Evolutionary conservation across 2,113 vertebrate species (phyloP).

Genomic region (Enhydra lutris): DNA sequence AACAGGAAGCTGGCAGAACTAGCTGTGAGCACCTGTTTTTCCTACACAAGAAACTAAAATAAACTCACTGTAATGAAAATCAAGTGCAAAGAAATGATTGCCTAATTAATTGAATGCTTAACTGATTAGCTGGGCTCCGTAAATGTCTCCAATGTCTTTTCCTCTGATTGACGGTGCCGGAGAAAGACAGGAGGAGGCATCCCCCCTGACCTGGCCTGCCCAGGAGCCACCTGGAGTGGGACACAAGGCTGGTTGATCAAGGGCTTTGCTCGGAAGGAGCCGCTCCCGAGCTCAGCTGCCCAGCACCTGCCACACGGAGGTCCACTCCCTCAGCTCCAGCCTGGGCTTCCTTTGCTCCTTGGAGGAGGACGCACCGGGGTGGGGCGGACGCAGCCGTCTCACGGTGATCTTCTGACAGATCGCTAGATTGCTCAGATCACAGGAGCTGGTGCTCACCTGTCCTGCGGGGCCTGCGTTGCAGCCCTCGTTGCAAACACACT

Average conservation of each 20-base stretch:
- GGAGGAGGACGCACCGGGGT: neutral
- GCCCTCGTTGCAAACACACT: rapidly evolving
- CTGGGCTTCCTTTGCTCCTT: neutral
- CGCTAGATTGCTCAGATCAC: rapidly evolving
- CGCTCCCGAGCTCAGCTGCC: rapidly evolving
- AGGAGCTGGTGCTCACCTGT: rapidly evolving
- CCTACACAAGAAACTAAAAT: constrained; percentile 61
- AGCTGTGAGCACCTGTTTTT: constrained; percentile 56
- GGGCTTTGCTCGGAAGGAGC: rapidly evolving
- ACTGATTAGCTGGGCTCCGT: constrained; percentile 20
- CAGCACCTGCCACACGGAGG: rapidly evolving
- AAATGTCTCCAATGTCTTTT: neutral
- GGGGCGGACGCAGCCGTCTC: neutral
- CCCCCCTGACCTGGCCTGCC: neutral
- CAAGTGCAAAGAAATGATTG: constrained; percentile 36
- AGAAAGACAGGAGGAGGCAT: neutral
- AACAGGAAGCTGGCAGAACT: constrained; percentile 50
- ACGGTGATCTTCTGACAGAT: neutral
- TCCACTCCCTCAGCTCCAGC: rapidly evolving
- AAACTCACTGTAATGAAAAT: constrained; percentile 64
- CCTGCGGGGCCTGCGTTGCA: rapidly evolving
- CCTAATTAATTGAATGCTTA: constrained; percentile 55
- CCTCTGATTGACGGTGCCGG: neutral
- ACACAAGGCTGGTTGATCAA: rapidly evolving
- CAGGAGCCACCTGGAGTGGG: neutral